Evolutionary conservation across 2,888 invertebrate genomes (phyloP).

Genomic region (Acheta domesticus): DNA sequence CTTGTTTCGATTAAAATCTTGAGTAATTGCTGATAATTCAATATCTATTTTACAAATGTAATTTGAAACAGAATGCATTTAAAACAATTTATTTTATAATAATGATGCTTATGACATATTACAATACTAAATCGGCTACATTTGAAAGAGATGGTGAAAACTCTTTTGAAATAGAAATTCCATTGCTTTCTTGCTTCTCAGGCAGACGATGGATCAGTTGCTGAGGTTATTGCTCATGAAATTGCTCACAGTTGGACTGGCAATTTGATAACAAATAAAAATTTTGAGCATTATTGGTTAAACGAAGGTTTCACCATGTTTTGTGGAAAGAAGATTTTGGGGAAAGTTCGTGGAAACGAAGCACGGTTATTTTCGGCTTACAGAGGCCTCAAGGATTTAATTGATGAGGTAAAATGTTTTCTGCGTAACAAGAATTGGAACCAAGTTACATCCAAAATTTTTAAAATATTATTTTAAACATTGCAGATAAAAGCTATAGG

Average conservation of each 20-base stretch:
- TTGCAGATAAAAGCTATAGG: constrained; percentile 57
- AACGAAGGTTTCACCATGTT: constrained; percentile 95
- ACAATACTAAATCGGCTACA: too few species aligned
- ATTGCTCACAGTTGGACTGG: constrained; percentile 96
- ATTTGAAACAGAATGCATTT: too few species aligned
- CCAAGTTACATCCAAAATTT: neutral
- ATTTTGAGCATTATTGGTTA: constrained; percentile 95
- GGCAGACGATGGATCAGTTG: constrained; percentile 89
- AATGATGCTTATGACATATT: too few species aligned
- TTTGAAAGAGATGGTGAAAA: too few species aligned
- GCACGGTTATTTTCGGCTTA: constrained; percentile 77
- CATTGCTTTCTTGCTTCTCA: constrained; percentile 43
- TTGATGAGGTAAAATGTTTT: constrained; percentile 62
- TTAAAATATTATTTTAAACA: neutral
- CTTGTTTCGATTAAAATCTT: too few species aligned
- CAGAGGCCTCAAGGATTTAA: constrained; percentile 70
- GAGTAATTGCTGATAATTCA: too few species aligned
- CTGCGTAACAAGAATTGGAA: too few species aligned
- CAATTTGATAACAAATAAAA: constrained; percentile 88
- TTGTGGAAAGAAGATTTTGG: constrained; percentile 78
- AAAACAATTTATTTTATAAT: too few species aligned
- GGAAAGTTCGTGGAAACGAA: constrained; percentile 63
- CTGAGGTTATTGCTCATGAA: constrained; percentile 90
- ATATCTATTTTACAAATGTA: too few species aligned
- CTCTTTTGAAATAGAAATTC: too few species aligned